These are phyloP conservation scores for Gisinianus flammeolus DNA, from an alignment of 2,888 invertebrate species.

Conservation along the genomic window DNA sequence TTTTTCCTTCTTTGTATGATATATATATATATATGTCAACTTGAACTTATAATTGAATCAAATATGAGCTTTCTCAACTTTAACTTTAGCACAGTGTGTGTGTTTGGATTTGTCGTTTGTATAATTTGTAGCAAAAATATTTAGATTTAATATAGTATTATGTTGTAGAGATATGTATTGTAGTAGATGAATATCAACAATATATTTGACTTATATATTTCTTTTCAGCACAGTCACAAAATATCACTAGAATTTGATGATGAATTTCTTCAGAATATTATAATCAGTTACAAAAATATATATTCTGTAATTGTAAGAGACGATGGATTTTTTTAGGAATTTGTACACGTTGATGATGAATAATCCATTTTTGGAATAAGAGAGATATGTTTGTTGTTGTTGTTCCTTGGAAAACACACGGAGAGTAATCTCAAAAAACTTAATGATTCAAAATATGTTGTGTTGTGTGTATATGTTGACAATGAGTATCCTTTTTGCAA, in stretches of 20 bases:
- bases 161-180: no score
- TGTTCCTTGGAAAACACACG: no score
- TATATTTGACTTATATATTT: background rate
- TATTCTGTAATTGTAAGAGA: background rate
- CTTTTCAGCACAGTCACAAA: slow-evolving; percentile 19
- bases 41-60: no score
- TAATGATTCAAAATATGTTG: background rate
- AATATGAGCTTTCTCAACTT: background rate
- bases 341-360: background rate
- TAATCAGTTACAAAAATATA: background rate
- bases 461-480: background rate
- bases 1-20: no score
- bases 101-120: background rate
- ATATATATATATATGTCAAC: no score
- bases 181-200: background rate
- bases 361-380: background rate
- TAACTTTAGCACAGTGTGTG: background rate
- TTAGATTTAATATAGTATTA: no score
- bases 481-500: background rate
- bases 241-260: slow-evolving; percentile 8
- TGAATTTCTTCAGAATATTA: background rate
- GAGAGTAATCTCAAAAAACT: background rate
- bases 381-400: no score
- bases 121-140: no score
- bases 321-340: background rate